Evolutionary conservation across 2,797 vertebrate species (phyloP).

Genomic region (Anableps anableps): DNA sequence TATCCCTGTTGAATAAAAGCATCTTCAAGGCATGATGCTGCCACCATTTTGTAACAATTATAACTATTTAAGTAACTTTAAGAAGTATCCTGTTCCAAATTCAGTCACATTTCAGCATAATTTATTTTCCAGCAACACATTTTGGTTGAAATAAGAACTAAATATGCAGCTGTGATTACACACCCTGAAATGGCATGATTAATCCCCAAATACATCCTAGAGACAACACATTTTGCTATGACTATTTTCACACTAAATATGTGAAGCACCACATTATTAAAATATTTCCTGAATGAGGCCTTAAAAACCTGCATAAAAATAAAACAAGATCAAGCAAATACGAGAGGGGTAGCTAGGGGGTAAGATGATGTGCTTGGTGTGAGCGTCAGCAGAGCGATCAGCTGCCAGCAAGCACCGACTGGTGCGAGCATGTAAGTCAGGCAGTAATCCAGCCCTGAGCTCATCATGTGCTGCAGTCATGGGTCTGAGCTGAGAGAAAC

Average conservation of each 20-base stretch:
- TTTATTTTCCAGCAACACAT: not conserved
- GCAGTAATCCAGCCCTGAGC: conserved; percentile 72
- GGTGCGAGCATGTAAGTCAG: conserved; percentile 56
- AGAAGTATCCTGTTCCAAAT: not conserved
- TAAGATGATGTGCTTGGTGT: conserved; percentile 14
- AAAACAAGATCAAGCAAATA: not conserved
- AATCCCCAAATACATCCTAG: too few relatives aligned
- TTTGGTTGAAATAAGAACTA: not conserved
- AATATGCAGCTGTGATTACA: not conserved
- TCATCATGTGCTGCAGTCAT: conserved; percentile 84
- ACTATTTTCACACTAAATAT: not conserved
- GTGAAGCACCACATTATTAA: not conserved
- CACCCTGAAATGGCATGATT: not conserved
- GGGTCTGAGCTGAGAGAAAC: conserved; percentile 72
- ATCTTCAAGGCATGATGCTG: not conserved
- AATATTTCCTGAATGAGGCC: not conserved
- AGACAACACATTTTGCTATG: not conserved
- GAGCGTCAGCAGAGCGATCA: conserved; percentile 16
- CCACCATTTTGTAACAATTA: not conserved
- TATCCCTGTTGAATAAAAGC: not conserved
- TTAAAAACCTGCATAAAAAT: not conserved
- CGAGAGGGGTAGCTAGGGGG: not conserved
- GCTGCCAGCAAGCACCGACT: conserved; percentile 58
- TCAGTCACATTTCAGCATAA: not conserved
- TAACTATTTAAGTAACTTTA: not conserved